A percentile compares a stretch with the other conserved stretches of the same genome.
Evolutionary conservation across 2,797 vertebrate species (phyloP).

Genomic region (Trichosurus vulpecula): DNA sequence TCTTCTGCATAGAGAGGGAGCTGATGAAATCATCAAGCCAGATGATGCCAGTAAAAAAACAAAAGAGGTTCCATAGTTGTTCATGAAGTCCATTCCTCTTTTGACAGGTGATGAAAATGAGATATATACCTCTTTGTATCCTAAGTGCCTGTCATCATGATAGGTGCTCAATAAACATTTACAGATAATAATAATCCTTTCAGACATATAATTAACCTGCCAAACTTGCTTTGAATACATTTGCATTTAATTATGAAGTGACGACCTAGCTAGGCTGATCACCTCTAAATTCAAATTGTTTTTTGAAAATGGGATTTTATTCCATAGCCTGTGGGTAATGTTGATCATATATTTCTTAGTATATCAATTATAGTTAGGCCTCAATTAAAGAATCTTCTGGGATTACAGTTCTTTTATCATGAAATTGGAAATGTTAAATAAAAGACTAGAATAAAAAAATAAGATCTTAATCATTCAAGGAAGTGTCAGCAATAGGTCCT

Average conservation of each 20-base stretch:
- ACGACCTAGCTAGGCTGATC: conserved; percentile 3
- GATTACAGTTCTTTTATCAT: background rate
- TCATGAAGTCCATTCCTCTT: background rate
- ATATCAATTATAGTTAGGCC: background rate
- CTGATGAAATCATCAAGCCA: no score
- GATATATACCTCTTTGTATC: background rate
- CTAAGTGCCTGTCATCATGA: background rate
- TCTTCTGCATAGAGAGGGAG: no score
- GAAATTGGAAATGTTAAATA: background rate
- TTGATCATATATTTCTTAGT: conserved; percentile 56
- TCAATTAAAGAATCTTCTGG: conserved; percentile 30
- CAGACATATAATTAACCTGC: conserved; percentile 34
- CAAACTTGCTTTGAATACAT: conserved; percentile 58
- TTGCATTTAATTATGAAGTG: background rate
- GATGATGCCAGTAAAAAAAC: no score
- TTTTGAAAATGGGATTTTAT: background rate
- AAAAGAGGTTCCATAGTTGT: no score
- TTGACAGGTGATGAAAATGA: background rate
- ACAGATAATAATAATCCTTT: conserved; percentile 17
- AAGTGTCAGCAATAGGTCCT: background rate
- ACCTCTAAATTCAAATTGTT: conserved; percentile 1
- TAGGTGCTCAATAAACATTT: conserved; percentile 16
- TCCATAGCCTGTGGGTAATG: conserved; percentile 4
- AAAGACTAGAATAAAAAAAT: background rate
- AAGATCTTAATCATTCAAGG: background rate